phyloP scores from a whole-genome alignment of 2,113 vertebrate species.

The Pteronura brasiliensis region DNA sequence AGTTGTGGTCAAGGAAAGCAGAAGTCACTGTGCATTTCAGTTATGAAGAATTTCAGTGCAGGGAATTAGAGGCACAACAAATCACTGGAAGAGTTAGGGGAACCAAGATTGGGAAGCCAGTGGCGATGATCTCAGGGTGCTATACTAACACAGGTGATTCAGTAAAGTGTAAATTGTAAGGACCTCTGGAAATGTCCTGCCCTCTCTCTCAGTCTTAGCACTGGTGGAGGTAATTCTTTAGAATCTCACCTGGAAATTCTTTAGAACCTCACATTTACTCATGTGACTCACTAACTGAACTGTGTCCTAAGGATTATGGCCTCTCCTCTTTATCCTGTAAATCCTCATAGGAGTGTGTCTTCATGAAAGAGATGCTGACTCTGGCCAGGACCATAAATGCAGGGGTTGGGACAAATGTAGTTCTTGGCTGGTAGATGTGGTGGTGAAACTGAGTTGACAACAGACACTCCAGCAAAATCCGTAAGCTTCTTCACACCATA shows the following conservation, averaged over 20 bases:
- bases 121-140: background rate
- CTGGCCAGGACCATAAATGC: too few species aligned
- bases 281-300: background rate
- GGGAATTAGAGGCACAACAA: background rate
- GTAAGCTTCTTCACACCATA: background rate
- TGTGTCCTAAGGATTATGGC: background rate
- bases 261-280: background rate
- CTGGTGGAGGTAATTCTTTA: background rate
- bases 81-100: background rate
- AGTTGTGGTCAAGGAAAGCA: background rate
- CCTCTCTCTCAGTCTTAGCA: background rate
- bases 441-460: background rate
- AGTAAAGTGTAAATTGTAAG: background rate
- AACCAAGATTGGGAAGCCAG: background rate
- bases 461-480: background rate
- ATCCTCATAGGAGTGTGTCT: background rate
- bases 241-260: background rate
- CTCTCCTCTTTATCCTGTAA: background rate
- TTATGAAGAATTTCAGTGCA: background rate
- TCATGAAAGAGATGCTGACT: background rate
- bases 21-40: background rate
- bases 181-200: background rate
- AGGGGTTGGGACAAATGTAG: background rate
- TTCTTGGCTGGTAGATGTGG: background rate
- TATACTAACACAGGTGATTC: background rate